Conservation (phyloP, 2,113 vertebrate genomes). For the Zapus hudsonius region DNA sequence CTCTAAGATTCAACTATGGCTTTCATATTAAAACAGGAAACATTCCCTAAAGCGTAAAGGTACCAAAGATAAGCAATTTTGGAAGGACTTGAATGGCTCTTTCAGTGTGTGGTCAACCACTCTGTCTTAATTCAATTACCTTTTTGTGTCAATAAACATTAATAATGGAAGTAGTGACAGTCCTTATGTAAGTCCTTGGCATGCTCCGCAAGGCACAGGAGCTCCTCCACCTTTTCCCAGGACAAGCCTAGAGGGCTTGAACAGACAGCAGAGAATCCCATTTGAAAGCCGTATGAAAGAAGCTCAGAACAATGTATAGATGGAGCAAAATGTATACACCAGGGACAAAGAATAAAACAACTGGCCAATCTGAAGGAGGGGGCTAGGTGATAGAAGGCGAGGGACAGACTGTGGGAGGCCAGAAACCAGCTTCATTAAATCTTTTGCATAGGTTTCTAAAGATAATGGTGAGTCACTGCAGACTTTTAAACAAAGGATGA, state of each 20-base stretch:
- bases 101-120: not conserved
- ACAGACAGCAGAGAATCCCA: not conserved
- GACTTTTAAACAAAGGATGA: conserved; percentile 36
- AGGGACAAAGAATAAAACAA: conserved; percentile 6
- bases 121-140: conserved; percentile 30
- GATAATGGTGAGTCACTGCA: conserved; percentile 11
- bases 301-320: not conserved
- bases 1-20: not conserved
- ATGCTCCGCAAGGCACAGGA: not conserved
- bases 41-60: not conserved
- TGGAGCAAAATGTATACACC: not conserved
- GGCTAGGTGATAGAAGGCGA: not conserved
- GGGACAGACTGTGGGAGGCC: conserved; percentile 6
- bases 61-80: conserved; percentile 19
- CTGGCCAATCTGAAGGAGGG: not conserved
- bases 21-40: not conserved
- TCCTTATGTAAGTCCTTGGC: not conserved
- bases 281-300: not conserved
- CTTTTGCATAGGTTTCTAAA: conserved; percentile 43
- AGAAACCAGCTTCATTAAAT: not conserved
- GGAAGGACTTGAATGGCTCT: conserved; percentile 5
- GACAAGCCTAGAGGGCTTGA: not conserved
- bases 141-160: conserved; percentile 43
- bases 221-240: not conserved
- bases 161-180: not conserved